Percentiles rank a stretch among this genome's conserved stretches.
Evolutionary conservation across 2,797 vertebrate genomes (phyloP).

Genomic region (Cuniculus paca): DNA sequence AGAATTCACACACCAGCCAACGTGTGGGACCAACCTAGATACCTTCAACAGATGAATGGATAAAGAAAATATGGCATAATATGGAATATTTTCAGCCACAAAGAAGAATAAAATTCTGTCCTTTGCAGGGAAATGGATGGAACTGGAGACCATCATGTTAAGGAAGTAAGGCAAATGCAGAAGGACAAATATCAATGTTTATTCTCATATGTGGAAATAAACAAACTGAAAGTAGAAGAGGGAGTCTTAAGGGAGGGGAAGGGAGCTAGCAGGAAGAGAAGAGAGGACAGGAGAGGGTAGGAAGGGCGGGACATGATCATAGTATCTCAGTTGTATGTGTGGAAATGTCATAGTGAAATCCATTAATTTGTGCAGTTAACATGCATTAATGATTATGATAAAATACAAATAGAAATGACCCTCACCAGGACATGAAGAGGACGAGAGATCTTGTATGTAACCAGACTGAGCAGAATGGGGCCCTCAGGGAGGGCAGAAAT

Average conservation of each 20-base stretch:
- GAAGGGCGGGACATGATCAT: neutral
- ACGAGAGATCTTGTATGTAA: neutral
- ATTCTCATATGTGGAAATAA: neutral
- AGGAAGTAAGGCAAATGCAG: neutral
- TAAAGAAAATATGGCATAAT: neutral
- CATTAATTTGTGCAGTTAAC: neutral
- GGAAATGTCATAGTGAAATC: neutral
- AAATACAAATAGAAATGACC: neutral
- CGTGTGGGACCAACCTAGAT: neutral
- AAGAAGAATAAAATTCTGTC: neutral
- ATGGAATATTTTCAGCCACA: neutral
- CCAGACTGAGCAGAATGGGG: neutral
- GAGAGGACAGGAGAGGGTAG: neutral
- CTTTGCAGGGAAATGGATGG: neutral
- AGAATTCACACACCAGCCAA: neutral
- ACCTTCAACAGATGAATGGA: neutral
- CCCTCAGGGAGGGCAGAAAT: neutral
- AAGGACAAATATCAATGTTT: neutral
- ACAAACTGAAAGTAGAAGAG: neutral
- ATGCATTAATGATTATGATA: neutral
- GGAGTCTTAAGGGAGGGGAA: neutral
- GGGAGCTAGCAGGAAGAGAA: neutral
- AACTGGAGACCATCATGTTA: neutral
- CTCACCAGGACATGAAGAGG: accelerated
- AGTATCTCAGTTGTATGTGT: neutral